These are phyloP conservation scores for Melanophora roralis DNA, from an alignment of 2,888 invertebrate genomes.

Conservation along the genomic window DNA sequence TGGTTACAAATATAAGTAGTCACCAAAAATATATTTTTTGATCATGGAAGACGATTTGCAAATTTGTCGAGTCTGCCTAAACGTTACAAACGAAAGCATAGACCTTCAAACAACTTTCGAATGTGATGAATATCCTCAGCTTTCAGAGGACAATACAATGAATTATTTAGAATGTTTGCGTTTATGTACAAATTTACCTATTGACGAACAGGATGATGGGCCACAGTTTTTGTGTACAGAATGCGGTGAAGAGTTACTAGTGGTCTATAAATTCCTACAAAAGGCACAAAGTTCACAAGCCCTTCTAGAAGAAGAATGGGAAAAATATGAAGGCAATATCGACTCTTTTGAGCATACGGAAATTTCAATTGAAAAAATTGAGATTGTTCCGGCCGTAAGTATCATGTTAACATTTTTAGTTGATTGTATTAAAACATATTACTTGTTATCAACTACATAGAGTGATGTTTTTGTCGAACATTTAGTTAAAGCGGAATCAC, in stretches of 20 bases:
- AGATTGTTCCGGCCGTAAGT: background rate
- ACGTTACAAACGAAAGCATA: slow-evolving; percentile 64
- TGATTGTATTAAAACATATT: background rate
- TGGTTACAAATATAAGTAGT: no score
- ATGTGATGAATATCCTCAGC: no score
- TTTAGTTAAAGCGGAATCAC: background rate
- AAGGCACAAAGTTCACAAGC: slow-evolving; percentile 63
- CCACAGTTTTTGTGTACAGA: slow-evolving; percentile 63
- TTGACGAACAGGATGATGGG: slow-evolving; percentile 48
- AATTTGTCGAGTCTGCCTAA: slow-evolving; percentile 65
- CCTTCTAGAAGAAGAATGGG: slow-evolving; percentile 51
- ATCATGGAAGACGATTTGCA: slow-evolving; percentile 51
- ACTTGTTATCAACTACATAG: background rate
- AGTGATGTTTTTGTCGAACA: background rate
- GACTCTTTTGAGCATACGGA: slow-evolving; percentile 30
- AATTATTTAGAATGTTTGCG: slow-evolving; percentile 67
- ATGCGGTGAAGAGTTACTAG: slow-evolving; percentile 63
- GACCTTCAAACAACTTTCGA: slow-evolving; percentile 65
- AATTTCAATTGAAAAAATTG: slow-evolving; percentile 28
- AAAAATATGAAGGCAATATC: background rate
- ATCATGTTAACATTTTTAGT: no score
- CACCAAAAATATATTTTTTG: no score
- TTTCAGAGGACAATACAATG: slow-evolving; percentile 5
- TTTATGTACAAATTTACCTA: slow-evolving; percentile 63
- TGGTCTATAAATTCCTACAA: slow-evolving; percentile 65